These are phyloP conservation scores for Cylindroiulus punctatus DNA, from an alignment of 2,888 invertebrate species.

Conservation along the genomic window DNA sequence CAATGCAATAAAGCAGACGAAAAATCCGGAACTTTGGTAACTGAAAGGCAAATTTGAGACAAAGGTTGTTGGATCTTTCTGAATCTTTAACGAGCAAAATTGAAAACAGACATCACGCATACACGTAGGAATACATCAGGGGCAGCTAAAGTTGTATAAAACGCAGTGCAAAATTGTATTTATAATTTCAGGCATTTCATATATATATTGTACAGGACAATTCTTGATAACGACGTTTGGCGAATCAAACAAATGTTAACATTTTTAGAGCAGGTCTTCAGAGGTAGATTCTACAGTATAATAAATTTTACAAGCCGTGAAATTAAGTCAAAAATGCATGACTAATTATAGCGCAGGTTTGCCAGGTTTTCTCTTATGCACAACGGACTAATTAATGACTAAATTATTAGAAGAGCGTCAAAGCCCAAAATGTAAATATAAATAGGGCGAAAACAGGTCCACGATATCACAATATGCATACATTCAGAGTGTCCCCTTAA, in stretches of 20 bases:
- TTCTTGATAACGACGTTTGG: neutral
- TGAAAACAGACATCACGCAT: too few relatives aligned
- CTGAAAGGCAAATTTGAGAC: too few relatives aligned
- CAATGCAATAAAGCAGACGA: too few relatives aligned
- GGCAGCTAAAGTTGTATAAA: too few relatives aligned
- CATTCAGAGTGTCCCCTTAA: neutral
- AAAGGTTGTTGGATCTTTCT: too few relatives aligned
- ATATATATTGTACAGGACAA: too few relatives aligned
- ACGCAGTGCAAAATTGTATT: too few relatives aligned
- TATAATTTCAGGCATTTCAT: too few relatives aligned
- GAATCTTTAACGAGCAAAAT: too few relatives aligned
- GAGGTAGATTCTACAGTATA: neutral
- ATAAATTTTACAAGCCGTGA: neutral
- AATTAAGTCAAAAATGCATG: neutral
- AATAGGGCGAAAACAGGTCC: neutral
- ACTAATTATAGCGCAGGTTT: conserved; percentile 1
- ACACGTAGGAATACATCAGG: too few relatives aligned
- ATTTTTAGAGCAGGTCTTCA: conserved; percentile 2
- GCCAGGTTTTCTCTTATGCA: neutral
- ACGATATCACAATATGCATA: neutral
- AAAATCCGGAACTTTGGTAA: too few relatives aligned
- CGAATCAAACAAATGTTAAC: neutral
- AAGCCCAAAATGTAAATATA: conserved; percentile 4
- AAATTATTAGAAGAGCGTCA: neutral
- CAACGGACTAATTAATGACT: neutral